phyloP scores from a whole-genome alignment of 1,140 invertebrate species.

The Sitodiplosis mosellana region DNA sequence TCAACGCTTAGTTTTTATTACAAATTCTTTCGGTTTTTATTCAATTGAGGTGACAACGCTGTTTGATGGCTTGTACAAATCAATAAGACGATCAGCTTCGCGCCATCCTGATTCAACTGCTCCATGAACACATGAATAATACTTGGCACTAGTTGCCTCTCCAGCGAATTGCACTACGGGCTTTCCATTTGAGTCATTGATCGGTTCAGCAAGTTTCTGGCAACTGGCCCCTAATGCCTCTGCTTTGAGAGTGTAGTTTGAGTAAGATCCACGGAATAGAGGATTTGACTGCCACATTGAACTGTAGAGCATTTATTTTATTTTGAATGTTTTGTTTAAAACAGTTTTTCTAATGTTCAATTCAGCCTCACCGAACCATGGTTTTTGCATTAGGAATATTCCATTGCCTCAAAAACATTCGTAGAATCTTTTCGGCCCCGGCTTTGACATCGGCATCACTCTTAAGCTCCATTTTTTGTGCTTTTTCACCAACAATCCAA shows the following conservation, averaged over 20 bases:
- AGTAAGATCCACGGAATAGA: constrained; percentile 48
- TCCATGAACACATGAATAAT: constrained; percentile 62
- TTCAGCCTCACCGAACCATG: constrained; percentile 8
- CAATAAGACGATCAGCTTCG: constrained; percentile 39
- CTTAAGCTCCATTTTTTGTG: constrained; percentile 33
- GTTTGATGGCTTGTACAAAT: background rate
- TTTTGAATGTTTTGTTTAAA: too few relatives aligned
- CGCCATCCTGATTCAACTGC: constrained; percentile 58
- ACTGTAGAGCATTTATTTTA: constrained; percentile 27
- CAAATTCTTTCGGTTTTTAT: too few relatives aligned
- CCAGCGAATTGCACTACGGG: constrained; percentile 49
- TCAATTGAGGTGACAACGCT: too few relatives aligned
- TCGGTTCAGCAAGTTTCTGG: constrained; percentile 32
- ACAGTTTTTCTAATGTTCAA: background rate
- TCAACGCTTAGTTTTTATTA: too few relatives aligned
- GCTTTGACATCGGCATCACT: constrained; percentile 25
- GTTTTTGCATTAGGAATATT: constrained; percentile 14
- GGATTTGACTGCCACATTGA: constrained; percentile 48
- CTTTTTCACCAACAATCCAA: constrained; percentile 36
- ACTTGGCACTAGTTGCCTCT: constrained; percentile 44
- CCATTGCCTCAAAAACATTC: constrained; percentile 22
- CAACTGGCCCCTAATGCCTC: constrained; percentile 30
- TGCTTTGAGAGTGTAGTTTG: constrained; percentile 37
- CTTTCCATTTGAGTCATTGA: constrained; percentile 26
- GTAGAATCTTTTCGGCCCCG: constrained; percentile 15